Conservation (phyloP, 2,797 vertebrate genomes). For the Cetoscarus ocellatus region DNA sequence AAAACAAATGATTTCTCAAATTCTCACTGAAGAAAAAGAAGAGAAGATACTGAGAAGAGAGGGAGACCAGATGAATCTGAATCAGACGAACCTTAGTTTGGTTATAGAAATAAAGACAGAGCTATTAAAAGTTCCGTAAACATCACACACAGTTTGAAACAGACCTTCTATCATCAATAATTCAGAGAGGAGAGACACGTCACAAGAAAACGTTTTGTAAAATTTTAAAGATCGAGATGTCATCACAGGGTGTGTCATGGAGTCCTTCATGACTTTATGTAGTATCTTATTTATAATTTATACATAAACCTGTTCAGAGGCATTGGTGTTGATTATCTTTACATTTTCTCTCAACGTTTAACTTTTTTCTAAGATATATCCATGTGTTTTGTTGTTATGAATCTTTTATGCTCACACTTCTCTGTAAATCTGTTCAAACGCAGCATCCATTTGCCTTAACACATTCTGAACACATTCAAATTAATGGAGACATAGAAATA, state of each 20-base stretch:
- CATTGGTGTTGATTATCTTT: background rate
- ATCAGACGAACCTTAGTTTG: background rate
- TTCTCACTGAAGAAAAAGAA: too few relatives aligned
- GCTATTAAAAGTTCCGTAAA: background rate
- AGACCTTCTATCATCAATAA: slow-evolving; percentile 8
- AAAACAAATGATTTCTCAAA: too few relatives aligned
- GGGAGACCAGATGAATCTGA: background rate
- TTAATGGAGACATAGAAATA: too few relatives aligned
- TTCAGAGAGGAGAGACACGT: background rate
- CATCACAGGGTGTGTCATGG: background rate
- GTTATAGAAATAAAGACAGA: background rate
- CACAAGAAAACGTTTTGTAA: background rate
- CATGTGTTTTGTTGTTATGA: background rate
- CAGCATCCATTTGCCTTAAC: too few relatives aligned
- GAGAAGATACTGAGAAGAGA: background rate
- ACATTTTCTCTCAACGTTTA: too few relatives aligned
- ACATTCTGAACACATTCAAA: too few relatives aligned
- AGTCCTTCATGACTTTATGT: background rate
- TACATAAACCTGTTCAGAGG: too few relatives aligned
- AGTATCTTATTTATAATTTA: background rate
- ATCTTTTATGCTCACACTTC: background rate
- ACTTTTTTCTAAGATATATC: background rate
- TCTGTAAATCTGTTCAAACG: background rate
- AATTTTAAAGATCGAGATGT: background rate
- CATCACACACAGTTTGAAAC: background rate